Percentiles rank a stretch among this genome's conserved stretches.
phyloP scores from a whole-genome alignment of 2,888 invertebrate genomes.

The Adineta ricciae region DNA sequence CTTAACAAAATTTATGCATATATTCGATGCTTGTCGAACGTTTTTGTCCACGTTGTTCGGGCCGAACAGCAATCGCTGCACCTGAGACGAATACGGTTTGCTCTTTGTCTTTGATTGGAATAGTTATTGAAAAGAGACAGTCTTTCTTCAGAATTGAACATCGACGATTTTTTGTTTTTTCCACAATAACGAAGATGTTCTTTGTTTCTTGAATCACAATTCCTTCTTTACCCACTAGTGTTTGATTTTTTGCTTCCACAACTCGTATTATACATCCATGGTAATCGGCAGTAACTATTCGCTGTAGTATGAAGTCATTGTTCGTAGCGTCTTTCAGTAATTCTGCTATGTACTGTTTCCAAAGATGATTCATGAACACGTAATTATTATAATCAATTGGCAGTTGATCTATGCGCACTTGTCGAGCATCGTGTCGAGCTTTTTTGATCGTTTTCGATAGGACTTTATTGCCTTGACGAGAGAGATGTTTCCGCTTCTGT shows the following conservation, averaged over 20 bases:
- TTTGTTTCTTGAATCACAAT: constrained; percentile 21
- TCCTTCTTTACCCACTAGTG: not conserved
- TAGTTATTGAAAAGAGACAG: not conserved
- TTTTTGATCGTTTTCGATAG: not conserved
- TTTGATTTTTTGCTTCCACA: not conserved
- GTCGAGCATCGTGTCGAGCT: not conserved
- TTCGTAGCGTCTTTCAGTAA: not conserved
- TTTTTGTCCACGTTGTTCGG: constrained; percentile 19
- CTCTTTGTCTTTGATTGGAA: not conserved
- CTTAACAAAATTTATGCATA: constrained; percentile 12
- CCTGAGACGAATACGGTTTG: not conserved
- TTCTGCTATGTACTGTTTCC: not conserved
- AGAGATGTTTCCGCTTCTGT: not conserved
- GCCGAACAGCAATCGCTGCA: not conserved
- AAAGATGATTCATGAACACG: not conserved
- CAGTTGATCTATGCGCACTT: not conserved
- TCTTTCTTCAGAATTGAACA: not conserved
- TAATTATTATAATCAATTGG: not conserved
- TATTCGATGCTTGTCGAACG: not conserved
- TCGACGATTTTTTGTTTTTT: not conserved
- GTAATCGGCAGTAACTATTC: not conserved
- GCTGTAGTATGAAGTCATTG: not conserved
- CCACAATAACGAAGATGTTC: not conserved
- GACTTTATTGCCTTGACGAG: not conserved
- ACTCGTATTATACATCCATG: not conserved